Percentiles rank a stretch among this genome's conserved stretches.
These are phyloP conservation scores for Gerris buenoi DNA, from an alignment of 1,140 invertebrate genomes.

Conservation along the genomic window DNA sequence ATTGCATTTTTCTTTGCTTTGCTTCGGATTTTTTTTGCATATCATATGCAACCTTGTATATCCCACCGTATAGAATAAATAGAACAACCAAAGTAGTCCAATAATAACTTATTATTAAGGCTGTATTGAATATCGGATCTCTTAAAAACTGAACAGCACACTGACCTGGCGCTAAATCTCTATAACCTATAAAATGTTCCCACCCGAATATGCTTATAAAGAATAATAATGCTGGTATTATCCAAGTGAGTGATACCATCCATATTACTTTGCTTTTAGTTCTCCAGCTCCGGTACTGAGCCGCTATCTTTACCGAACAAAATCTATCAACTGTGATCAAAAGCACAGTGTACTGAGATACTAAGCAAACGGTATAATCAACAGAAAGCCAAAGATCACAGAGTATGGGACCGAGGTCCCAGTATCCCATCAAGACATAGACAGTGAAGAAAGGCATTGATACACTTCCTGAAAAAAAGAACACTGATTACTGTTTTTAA, in stretches of 20 bases:
- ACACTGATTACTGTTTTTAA: constrained; percentile 10
- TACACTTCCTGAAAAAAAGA: constrained; percentile 59
- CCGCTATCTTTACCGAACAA: constrained; percentile 97
- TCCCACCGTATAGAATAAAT: constrained; percentile 88
- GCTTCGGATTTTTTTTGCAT: constrained; percentile 96
- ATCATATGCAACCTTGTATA: constrained; percentile 94
- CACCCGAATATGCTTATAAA: constrained; percentile 98
- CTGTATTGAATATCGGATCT: constrained; percentile 93
- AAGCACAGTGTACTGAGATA: constrained; percentile 97
- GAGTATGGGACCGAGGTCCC: constrained; percentile 88
- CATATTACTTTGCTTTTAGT: constrained; percentile 82
- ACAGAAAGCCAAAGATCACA: constrained; percentile 98
- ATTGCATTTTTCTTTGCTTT: constrained; percentile 85
- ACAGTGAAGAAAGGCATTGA: constrained; percentile 94
- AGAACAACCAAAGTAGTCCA: constrained; percentile 90
- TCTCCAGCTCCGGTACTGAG: constrained; percentile 91
- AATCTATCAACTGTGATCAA: constrained; percentile 97
- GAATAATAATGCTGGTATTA: constrained; percentile 88
- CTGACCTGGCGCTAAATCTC: constrained; percentile 70
- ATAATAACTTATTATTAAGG: constrained; percentile 95
- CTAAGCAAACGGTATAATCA: constrained; percentile 96
- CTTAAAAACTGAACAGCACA: constrained; percentile 97
- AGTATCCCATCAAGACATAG: constrained; percentile 89
- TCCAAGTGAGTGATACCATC: constrained; percentile 95
- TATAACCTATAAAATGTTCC: constrained; percentile 90